These are phyloP conservation scores for Tetraodon nigroviridis DNA, from an alignment of 2,113 vertebrate species.

Conservation along the genomic window DNA sequence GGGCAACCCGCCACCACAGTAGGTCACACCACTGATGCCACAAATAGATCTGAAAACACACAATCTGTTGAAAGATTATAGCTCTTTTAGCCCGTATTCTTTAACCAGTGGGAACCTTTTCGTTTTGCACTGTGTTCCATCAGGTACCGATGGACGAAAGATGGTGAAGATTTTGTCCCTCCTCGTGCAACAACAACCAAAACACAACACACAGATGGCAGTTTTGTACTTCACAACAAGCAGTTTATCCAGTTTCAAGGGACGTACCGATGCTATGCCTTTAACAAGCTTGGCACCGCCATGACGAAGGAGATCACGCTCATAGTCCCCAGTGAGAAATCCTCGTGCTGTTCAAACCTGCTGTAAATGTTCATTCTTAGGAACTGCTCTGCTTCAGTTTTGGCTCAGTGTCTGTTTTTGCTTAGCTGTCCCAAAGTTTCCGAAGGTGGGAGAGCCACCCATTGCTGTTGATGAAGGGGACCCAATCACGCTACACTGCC, in stretches of 20 bases:
- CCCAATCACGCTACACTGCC: conserved; percentile 80
- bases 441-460: conserved; percentile 80
- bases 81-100: neutral
- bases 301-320: conserved; percentile 86
- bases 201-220: conserved; percentile 71
- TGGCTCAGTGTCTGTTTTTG: neutral
- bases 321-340: conserved; percentile 81
- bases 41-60: neutral
- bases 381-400: neutral
- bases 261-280: conserved; percentile 89
- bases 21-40: conserved; percentile 58
- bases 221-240: conserved; percentile 78
- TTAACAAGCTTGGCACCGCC: conserved; percentile 83
- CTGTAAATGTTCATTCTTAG: neutral
- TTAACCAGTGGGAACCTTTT: neutral
- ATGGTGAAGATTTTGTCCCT: conserved; percentile 78
- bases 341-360: neutral
- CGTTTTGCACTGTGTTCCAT: conserved; percentile 6
- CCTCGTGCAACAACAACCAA: conserved; percentile 67
- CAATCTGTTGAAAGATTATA: too few relatives aligned
- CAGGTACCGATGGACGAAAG: conserved; percentile 90
- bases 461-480: conserved; percentile 83
- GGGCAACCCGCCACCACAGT: conserved; percentile 87
- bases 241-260: conserved; percentile 78
- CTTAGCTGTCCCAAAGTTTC: conserved; percentile 85